Evolutionary conservation across 2,797 vertebrate genomes (phyloP).

Genomic region (Leptodactylus fallax): DNA sequence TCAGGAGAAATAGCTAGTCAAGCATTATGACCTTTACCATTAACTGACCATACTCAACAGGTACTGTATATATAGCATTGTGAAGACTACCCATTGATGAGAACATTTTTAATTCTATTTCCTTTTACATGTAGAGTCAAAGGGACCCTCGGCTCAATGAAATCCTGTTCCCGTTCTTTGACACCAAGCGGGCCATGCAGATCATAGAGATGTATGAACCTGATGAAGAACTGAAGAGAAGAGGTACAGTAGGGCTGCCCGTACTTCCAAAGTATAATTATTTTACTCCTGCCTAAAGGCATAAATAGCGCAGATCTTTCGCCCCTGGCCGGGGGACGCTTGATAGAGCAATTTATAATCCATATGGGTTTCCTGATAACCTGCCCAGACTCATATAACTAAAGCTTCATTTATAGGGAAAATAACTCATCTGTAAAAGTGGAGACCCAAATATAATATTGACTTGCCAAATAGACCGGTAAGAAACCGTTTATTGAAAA

Average conservation of each 20-base stretch:
- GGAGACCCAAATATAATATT: slow-evolving; percentile 9
- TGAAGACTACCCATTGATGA: neutral
- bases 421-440: neutral
- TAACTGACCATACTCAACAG: neutral
- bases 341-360: slow-evolving; percentile 37
- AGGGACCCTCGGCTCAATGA: slow-evolving; percentile 97
- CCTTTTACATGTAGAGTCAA: slow-evolving; percentile 87
- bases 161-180: slow-evolving; percentile 98
- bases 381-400: slow-evolving; percentile 8
- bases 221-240: slow-evolving; percentile 88
- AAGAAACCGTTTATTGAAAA: slow-evolving; percentile 35
- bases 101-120: neutral
- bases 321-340: neutral
- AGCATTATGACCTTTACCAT: no score
- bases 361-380: slow-evolving; percentile 36
- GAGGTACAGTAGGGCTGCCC: slow-evolving; percentile 84
- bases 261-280: neutral
- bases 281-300: neutral
- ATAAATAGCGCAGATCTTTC: slow-evolving; percentile 4
- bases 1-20: no score
- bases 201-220: slow-evolving; percentile 95
- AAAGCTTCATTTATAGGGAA: slow-evolving; percentile 21
- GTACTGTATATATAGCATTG: neutral
- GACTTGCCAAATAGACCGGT: neutral
- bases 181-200: slow-evolving; percentile 94